Base-by-base conservation (phyloP, 1,140 invertebrate species). In the Mizuhopecten yessoensis region DNA sequence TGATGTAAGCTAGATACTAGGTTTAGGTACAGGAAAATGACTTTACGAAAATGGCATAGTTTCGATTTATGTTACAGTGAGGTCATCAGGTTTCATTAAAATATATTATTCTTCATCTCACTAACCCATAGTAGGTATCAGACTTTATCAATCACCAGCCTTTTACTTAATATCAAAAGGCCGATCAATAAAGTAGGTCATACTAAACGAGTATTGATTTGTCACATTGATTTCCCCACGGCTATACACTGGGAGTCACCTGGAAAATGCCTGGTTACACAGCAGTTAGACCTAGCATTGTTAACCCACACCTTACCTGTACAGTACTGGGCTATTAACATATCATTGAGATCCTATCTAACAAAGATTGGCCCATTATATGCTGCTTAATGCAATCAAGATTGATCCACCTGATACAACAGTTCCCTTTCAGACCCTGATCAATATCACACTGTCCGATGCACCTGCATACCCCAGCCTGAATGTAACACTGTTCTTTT, bases 311-410 rank as follows among this genome's bases (percentile, higher is more conserved):
- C 57, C 57, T 75, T 75, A 29, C 57, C 57, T 75, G 11, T 75
- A 29, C 23, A 75, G 29, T 29, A 75, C n/a, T 29, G 23, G 17
- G 17, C 17, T 45, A 45, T 45, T 45, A 45, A 45, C 42, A 45
- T 45, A 45, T 45, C 57, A 75, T 29, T 75, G 1, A 75, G 57
- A 29, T 45, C 42, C 42, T 75, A 75, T 75, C 57, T 75, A 23
- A n/a, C n/a, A 29, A 75, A 75, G 57, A 75, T 75, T 75, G 45
- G n/a, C n/a, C 57, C 57, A 75, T 75, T 75, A 75, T 75, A 29
- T 75, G 57, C 23, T 75, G 57, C 11, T 75, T 29, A 29, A 57
- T 57, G 45, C 20, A 57, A 75, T 75, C 23, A 75, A n/a, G 23
- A 75, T 75, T 75, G 57, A 75, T 75, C 57, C 57, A 75, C 1